These are phyloP conservation scores for Dichetophora obliterata DNA, from an alignment of 2,888 invertebrate species.

Conservation along the genomic window DNA sequence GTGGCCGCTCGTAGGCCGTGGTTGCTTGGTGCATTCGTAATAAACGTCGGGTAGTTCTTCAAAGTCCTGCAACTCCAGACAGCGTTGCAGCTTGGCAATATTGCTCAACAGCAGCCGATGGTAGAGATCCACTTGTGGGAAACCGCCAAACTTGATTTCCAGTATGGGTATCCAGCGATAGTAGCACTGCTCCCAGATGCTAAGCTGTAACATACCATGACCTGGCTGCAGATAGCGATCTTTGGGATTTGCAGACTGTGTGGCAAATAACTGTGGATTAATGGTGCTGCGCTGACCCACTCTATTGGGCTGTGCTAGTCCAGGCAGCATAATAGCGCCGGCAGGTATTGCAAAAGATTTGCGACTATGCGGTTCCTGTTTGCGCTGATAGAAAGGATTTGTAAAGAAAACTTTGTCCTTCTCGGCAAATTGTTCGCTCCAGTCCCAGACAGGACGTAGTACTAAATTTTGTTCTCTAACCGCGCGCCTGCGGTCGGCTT, in stretches of 20 bases:
- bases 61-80: constrained; percentile 65
- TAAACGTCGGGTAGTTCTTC: constrained; percentile 66
- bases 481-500: constrained; percentile 80
- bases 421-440: constrained; percentile 88
- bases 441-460: constrained; percentile 88
- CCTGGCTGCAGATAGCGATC: constrained; percentile 71
- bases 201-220: constrained; percentile 73
- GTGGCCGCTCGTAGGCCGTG: constrained; percentile 43
- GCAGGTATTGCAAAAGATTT: constrained; percentile 64
- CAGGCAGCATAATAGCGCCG: constrained; percentile 57
- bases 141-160: constrained; percentile 72
- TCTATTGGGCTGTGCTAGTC: constrained; percentile 51
- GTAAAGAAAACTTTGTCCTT: constrained; percentile 85
- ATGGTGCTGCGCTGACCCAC: constrained; percentile 58
- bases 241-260: constrained; percentile 66
- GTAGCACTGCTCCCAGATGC: constrained; percentile 91
- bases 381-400: constrained; percentile 81
- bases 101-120: constrained; percentile 67
- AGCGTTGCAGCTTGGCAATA: constrained; percentile 67
- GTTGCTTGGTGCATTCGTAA: constrained; percentile 57
- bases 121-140: constrained; percentile 68
- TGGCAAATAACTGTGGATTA: constrained; percentile 63
- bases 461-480: constrained; percentile 71
- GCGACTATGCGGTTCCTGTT: constrained; percentile 59
- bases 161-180: constrained; percentile 89